Base-by-base conservation (phyloP, 2,113 vertebrate genomes). In the Leiothrix lutea region DNA sequence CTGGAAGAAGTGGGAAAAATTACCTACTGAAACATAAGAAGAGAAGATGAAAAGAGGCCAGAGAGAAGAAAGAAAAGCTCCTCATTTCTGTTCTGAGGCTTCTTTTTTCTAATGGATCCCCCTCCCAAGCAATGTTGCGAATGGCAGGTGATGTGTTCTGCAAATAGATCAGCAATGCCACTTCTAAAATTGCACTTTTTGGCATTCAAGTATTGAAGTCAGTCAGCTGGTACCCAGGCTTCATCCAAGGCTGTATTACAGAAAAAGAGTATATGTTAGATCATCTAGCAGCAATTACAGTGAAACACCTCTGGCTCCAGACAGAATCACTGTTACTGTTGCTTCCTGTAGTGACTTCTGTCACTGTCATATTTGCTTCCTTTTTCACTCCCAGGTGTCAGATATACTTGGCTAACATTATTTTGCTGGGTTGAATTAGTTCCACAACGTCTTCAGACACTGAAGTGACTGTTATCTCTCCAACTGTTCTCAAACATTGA, bases 81-180 rank as follows among this genome's bases (percentile, higher is more conserved):
- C 75, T 90, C 54, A 73, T 71, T 35, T 80, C 83, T 92, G 65
- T 70, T 91, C 64, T 88, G 71, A 81, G 90, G 73, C 31, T 81
- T 81, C 77, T 95, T 79, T 79, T 93, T 82, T 78, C 87, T 95
- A 96, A 96, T 92, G 88, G 80, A 88, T 95, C 71, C 56, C 62
- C 75, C 89, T 92, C 88, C 88, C 80, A 84, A 65, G 65, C 40
- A 95, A 38, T 86, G 93, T 86, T 81, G 72, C 6, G 0, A 92
- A 74, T 91, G 50, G 58, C 64, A 92, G 64, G 80, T 67, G 79
- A 97, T 87, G 57, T 84, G 74, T 96, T 96, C 88, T 91, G 94
- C 96, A 97, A 95, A 97, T 90, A 96, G 86, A 96, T 95, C 78
- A 80, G 88, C 80, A 95, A 93, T 96, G 90, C 85, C 84, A 78